Conservation (phyloP, 2,797 vertebrate species). For the Ctenochaetus hawaiiensis region DNA sequence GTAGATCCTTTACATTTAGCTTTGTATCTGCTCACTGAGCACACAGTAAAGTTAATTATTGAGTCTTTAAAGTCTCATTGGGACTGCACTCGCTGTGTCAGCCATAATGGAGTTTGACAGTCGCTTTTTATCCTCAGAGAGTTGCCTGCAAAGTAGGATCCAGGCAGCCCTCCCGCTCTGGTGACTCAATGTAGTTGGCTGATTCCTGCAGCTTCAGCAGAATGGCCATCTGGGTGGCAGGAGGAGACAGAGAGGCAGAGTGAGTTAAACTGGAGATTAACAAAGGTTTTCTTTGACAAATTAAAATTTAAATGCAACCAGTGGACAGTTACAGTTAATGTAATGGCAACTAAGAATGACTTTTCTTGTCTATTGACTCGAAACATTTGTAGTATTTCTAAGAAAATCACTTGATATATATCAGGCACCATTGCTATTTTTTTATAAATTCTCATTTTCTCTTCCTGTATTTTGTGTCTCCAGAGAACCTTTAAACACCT, state of each 20-base stretch:
- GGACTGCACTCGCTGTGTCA: slow-evolving; percentile 42
- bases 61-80: slow-evolving; percentile 69
- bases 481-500: not conserved
- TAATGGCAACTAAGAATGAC: not conserved
- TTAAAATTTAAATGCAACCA: slow-evolving; percentile 3
- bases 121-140: slow-evolving; percentile 69
- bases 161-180: slow-evolving; percentile 92
- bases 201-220: slow-evolving; percentile 98
- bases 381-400: no score
- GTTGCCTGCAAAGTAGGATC: slow-evolving; percentile 85
- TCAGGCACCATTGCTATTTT: not conserved
- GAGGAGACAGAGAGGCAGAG: slow-evolving; percentile 18
- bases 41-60: slow-evolving; percentile 49
- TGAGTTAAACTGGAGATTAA: slow-evolving; percentile 12
- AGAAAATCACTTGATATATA: no score
- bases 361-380: not conserved
- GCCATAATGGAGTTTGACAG: slow-evolving; percentile 24
- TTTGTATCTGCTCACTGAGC: slow-evolving; percentile 72
- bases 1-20: slow-evolving; percentile 58
- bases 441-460: not conserved
- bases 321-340: not conserved
- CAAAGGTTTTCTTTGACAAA: not conserved
- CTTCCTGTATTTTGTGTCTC: not conserved
- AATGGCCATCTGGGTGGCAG: slow-evolving; percentile 93
- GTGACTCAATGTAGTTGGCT: slow-evolving; percentile 97